Conservation (phyloP, 2,888 invertebrate genomes). For the Hydraecia micacea region DNA sequence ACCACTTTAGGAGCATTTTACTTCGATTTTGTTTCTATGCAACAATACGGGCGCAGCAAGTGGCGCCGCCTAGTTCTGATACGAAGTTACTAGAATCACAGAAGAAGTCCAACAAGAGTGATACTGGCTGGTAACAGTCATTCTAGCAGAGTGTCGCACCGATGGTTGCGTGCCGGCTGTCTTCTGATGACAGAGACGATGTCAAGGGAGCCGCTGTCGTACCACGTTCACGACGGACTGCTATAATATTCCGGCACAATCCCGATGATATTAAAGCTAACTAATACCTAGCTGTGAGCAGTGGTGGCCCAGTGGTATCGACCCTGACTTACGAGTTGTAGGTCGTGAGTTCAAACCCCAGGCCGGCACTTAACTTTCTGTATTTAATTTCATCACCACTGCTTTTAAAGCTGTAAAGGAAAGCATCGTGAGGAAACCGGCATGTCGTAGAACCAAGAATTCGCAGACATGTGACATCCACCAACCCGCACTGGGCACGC, state of each 20-base stretch:
- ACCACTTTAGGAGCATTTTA: constrained; percentile 4
- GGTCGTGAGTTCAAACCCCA: no score
- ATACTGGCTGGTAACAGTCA: background rate
- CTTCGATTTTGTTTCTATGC: background rate
- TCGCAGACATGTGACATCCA: no score
- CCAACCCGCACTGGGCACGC: no score
- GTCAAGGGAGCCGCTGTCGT: no score
- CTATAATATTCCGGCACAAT: background rate
- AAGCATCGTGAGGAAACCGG: no score
- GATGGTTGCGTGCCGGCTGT: background rate
- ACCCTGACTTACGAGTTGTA: no score
- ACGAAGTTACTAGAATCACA: background rate
- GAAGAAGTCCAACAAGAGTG: background rate
- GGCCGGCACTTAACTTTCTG: no score
- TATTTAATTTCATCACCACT: no score
- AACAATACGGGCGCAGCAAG: background rate
- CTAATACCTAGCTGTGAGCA: background rate
- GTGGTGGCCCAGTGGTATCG: no score
- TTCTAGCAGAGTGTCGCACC: background rate
- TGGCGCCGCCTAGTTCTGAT: background rate
- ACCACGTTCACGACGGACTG: background rate
- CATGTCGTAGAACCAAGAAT: no score
- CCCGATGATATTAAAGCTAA: background rate
- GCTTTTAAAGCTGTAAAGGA: no score
- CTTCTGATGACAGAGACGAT: background rate